Evolutionary conservation across 2,888 invertebrate genomes (phyloP).

Genomic region (Autographa pulchrina): DNA sequence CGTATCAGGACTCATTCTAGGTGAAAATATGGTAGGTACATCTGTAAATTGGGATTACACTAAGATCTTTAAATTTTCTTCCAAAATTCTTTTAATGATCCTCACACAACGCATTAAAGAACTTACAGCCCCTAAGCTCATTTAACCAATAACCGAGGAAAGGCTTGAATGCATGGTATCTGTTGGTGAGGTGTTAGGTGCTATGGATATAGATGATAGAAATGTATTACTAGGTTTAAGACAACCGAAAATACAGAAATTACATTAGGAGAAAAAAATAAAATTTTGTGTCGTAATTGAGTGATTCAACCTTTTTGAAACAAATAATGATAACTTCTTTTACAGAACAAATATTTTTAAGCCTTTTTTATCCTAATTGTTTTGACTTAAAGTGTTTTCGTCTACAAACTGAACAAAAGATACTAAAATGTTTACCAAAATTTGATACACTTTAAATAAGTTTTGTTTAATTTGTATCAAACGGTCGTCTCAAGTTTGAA

Average conservation of each 20-base stretch:
- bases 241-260: too few relatives aligned
- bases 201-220: too few relatives aligned
- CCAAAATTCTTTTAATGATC: too few relatives aligned
- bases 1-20: slow-evolving; percentile 69
- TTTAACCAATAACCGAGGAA: too few relatives aligned
- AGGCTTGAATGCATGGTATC: too few relatives aligned
- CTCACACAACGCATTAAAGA: too few relatives aligned
- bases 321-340: neutral
- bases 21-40: slow-evolving; percentile 66
- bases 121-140: too few relatives aligned
- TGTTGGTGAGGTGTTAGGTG: too few relatives aligned
- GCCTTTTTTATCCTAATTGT: neutral
- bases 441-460: slow-evolving; percentile 4
- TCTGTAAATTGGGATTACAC: neutral
- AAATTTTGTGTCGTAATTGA: neutral
- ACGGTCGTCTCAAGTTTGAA: slow-evolving; percentile 4
- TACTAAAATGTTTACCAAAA: slow-evolving; percentile 1
- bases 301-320: neutral
- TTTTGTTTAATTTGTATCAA: slow-evolving; percentile 1
- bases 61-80: too few relatives aligned
- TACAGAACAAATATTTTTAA: slow-evolving; percentile 2
- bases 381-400: slow-evolving; percentile 2
- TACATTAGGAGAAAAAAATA: neutral
- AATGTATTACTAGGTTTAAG: too few relatives aligned
- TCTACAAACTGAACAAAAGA: neutral